Base-by-base conservation (phyloP, 2,113 vertebrate species). In the Dolichotis patagonum region DNA sequence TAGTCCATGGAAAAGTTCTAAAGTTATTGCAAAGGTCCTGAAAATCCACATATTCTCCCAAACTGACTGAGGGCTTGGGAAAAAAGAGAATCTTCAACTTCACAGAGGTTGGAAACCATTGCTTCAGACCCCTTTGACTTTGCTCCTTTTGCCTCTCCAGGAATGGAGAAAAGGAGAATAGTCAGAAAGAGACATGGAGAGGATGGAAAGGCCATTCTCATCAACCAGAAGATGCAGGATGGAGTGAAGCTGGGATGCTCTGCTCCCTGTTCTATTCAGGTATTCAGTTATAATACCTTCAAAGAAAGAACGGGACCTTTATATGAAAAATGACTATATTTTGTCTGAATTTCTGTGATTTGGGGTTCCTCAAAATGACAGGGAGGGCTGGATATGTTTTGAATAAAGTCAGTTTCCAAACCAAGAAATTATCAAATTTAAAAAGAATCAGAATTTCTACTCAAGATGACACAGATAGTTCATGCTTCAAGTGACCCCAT, bases 391-490 rank as follows among this genome's bases (percentile, higher is more conserved):
- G 28, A 52, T 69, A 41, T 4, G 26, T 41, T 94, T 86, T 92
- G 30, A 88, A 85, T 84, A 96, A 94, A 81, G 62, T 82, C 71
- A 56, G n/a, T 60, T 96, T 22, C 41, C 43, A 83, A 91, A 73
- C 49, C 38, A 93, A 84, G 41, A 96, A 92, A 56, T 52, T 49
- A 91, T 52, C n/a, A 91, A 95, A 93, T 35, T 62, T 43, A 82
- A 92, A 94, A 92, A 80, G n/a, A 81, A 87, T 38, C 56, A 80
- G 87, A 92, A 78, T 91, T 97, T 63, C 91, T 16, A 93, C 16
- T 96, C 85, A 97, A 65, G 46, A 26, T 84, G 56, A 52, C 35
- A 77, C 24, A 78, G 38, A 85, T 30, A 96, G 92, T 89, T 54
- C 22, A 73, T 73, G 43, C 58, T 88, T 97, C 82, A 85, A 35